Conservation (phyloP, 2,888 invertebrate genomes). For the Resseliella maxima region DNA sequence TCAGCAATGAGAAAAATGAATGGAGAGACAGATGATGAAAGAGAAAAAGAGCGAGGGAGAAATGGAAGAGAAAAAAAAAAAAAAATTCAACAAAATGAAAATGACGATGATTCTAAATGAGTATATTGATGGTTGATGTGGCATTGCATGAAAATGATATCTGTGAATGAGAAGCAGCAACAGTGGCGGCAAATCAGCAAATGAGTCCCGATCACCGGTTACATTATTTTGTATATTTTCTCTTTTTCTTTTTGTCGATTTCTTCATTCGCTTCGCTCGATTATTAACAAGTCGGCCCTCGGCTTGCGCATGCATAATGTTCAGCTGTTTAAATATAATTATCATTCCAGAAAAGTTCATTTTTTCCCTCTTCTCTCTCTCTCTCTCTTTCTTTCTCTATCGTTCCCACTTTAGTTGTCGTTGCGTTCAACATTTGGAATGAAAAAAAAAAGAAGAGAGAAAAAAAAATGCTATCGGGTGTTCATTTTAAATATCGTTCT, state of each 20-base stretch:
- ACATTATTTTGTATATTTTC: background rate
- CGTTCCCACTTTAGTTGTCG: background rate
- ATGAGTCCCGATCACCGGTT: background rate
- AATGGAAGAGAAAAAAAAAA: background rate
- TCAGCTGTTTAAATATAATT: constrained; percentile 53
- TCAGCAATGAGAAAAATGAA: background rate
- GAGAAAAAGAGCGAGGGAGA: background rate
- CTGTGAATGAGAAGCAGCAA: background rate
- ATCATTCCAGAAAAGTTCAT: constrained; percentile 37
- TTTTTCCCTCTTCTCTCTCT: background rate
- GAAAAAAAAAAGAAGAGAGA: too few relatives aligned
- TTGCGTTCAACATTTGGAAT: background rate
- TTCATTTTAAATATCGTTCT: constrained; percentile 29
- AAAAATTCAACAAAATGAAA: background rate
- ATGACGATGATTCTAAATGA: background rate
- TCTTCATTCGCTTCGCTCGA: background rate
- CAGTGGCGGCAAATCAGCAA: constrained; percentile 39
- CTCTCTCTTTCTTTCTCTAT: too few relatives aligned
- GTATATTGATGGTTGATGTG: background rate
- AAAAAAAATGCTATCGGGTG: constrained; percentile 23
- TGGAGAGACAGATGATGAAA: background rate
- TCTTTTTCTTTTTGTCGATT: background rate
- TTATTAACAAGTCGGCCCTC: constrained; percentile 17
- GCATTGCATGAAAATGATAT: background rate
- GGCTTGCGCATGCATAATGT: constrained; percentile 49